A percentile compares a stretch with the other conserved stretches of the same genome.
Conservation (phyloP, 2,113 vertebrate genomes). For the Hippoglossus stenolepis region DNA sequence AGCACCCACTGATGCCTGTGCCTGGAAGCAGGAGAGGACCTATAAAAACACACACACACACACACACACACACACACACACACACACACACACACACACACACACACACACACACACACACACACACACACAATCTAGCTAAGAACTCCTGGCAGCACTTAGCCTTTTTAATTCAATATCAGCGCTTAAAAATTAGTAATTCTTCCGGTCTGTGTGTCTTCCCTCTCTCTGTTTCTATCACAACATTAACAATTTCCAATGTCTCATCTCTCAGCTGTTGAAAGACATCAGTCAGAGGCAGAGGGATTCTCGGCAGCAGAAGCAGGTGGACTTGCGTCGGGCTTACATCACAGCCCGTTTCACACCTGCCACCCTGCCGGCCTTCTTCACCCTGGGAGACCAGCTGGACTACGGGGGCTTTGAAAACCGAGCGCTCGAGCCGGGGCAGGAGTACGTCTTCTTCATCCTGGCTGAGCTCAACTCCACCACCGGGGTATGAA, state of each 20-base stretch:
- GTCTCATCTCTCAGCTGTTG: slow-evolving; percentile 82
- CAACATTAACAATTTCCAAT: slow-evolving; percentile 1
- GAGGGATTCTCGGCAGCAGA: slow-evolving; percentile 89
- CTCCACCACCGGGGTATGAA: slow-evolving; percentile 88
- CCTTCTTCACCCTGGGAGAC: slow-evolving; percentile 92
- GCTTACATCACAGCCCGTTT: slow-evolving; percentile 96
- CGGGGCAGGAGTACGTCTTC: slow-evolving; percentile 93
- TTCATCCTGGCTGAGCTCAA: slow-evolving; percentile 95
- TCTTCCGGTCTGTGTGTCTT: slow-evolving; percentile 24
- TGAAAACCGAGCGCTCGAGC: slow-evolving; percentile 92
- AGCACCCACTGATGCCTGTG: slow-evolving; percentile 38
- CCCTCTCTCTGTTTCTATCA: neutral
- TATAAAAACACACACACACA: slow-evolving; percentile 27
- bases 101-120: slow-evolving; percentile 24
- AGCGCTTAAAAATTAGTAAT: slow-evolving; percentile 40
- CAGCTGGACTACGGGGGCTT: slow-evolving; percentile 94
- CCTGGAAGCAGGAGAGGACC: slow-evolving; percentile 35
- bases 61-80: slow-evolving; percentile 19
- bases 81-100: slow-evolving; percentile 24
- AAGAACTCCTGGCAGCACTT: slow-evolving; percentile 43
- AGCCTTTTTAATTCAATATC: slow-evolving; percentile 41
- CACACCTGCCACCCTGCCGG: slow-evolving; percentile 86
- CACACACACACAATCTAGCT: slow-evolving; percentile 22
- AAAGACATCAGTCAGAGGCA: slow-evolving; percentile 91
- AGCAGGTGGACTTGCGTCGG: slow-evolving; percentile 89